Evolutionary conservation across 2,113 vertebrate species (phyloP), one percentile per base, ranked within the genome.

Genomic region (Paralichthys olivaceus): DNA sequence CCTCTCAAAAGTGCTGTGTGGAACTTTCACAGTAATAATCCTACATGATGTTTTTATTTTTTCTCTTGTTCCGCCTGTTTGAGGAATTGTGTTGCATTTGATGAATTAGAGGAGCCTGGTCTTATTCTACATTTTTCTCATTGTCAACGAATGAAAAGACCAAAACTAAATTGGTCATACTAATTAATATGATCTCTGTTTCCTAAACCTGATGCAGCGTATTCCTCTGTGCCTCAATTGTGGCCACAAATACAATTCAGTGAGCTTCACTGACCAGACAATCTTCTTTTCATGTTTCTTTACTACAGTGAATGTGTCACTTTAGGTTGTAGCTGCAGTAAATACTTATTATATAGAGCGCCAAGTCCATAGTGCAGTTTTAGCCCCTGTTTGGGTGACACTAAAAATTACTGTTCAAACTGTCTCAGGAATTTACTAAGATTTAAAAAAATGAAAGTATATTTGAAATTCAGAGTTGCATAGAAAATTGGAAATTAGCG

Each of bases 11-110:
- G 43, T 68, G n/a, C 53, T 20, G 2, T 2, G 9, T 55, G 54
- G 12, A 83, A 58, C 26, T 75, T 56, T 66, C 11, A 54, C 45
- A 7, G 26, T 29, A 2, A 59, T 51, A 14, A 40, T 40, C 37
- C 12, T 13, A 13, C 4, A 5, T 19, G 17, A 47, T 47, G 43
- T 4, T 0, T 45, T 45, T 72, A 11, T 66, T 57, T 53, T 43
- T 53, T 67, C 51, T 70, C n/a, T 69, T 63, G 26, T 13, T 64
- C 29, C 9, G 40, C 7, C 43, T 22, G 7, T 45, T 70, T 80
- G 13, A 77, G 61, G 37, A 76, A 34, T 28, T 23, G 6, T 29
- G 49, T 49, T 66, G 56, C 9, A 57, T 61, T 62, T 34, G 1
- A 17, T n/a, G 1, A 57, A 54, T 26, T 15, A n/a, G 45, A 51